phyloP scores from a whole-genome alignment of 1,140 invertebrate species.

The Micrasema minimum region DNA sequence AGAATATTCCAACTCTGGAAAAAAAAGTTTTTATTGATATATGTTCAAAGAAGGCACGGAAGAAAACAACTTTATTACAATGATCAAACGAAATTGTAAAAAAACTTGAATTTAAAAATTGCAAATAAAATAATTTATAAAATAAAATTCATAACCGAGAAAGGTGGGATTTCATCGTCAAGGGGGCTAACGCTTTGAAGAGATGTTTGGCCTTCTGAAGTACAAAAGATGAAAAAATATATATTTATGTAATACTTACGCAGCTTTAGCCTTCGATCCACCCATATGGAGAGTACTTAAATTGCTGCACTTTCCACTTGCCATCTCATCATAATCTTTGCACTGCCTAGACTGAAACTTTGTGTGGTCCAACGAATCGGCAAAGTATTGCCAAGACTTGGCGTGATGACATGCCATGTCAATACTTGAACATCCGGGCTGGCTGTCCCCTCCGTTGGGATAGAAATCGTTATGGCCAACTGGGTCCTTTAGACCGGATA shows the following conservation, averaged over 20 bases:
- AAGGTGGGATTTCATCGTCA: too few relatives aligned
- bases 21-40: not conserved
- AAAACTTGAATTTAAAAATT: too few relatives aligned
- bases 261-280: conserved; percentile 24
- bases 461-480: conserved; percentile 72
- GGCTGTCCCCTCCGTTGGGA: conserved; percentile 68
- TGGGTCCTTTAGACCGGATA: conserved; percentile 65
- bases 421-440: conserved; percentile 69
- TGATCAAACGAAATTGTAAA: not conserved
- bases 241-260: conserved; percentile 29
- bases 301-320: conserved; percentile 55
- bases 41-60: too few relatives aligned
- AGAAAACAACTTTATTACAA: too few relatives aligned
- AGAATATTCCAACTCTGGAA: conserved; percentile 18
- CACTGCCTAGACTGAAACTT: conserved; percentile 57
- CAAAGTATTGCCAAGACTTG: conserved; percentile 69
- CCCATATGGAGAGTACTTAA: conserved; percentile 57
- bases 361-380: conserved; percentile 59
- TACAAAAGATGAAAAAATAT: not conserved
- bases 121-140: not conserved
- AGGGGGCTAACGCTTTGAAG: not conserved
- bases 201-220: not conserved
- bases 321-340: conserved; percentile 54
- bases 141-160: not conserved
- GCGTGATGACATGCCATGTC: conserved; percentile 70